Percentiles rank a stretch among this genome's conserved stretches.
Evolutionary conservation across 1,140 invertebrate species (phyloP).

Genomic region (Drosophila mayri): DNA sequence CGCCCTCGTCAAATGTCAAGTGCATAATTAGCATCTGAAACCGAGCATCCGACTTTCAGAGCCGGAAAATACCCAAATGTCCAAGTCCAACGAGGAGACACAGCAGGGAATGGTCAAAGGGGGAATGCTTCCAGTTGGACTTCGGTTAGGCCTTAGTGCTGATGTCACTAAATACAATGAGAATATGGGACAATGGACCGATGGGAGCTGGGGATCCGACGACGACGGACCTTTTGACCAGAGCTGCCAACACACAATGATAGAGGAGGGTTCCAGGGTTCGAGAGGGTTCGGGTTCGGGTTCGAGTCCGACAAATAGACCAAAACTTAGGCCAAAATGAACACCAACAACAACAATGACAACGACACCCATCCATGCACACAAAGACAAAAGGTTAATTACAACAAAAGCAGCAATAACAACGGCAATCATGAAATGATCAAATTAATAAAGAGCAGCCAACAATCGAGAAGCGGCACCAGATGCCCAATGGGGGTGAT

Average conservation of each 20-base stretch:
- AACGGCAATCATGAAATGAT: slow-evolving; percentile 76
- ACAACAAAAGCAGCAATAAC: slow-evolving; percentile 66
- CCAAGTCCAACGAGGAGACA: slow-evolving; percentile 27
- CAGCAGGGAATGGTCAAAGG: slow-evolving; percentile 18
- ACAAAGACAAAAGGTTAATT: slow-evolving; percentile 81
- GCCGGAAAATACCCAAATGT: slow-evolving; percentile 41
- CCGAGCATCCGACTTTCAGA: slow-evolving; percentile 28
- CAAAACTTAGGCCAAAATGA: slow-evolving; percentile 42
- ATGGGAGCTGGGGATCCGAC: slow-evolving; percentile 38
- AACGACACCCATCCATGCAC: slow-evolving; percentile 32
- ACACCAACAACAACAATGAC: slow-evolving; percentile 18
- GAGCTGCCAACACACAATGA: slow-evolving; percentile 34
- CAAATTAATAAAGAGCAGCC: slow-evolving; percentile 79
- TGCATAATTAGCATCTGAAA: slow-evolving; percentile 73
- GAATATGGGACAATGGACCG: slow-evolving; percentile 45
- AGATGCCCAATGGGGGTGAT: slow-evolving; percentile 45
- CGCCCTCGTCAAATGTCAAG: slow-evolving; percentile 76
- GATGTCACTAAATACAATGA: slow-evolving; percentile 59
- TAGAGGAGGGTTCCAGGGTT: slow-evolving; percentile 1
- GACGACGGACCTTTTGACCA: slow-evolving; percentile 49
- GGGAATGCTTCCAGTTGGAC: slow-evolving; percentile 6
- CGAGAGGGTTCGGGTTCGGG: neutral
- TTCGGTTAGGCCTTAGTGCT: slow-evolving; percentile 19
- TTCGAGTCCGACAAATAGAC: slow-evolving; percentile 45
- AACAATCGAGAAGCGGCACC: slow-evolving; percentile 60